Evolutionary conservation across 2,113 vertebrate genomes (phyloP), one percentile per base, ranked within the genome.

Genomic region (Prinia subflava): DNA sequence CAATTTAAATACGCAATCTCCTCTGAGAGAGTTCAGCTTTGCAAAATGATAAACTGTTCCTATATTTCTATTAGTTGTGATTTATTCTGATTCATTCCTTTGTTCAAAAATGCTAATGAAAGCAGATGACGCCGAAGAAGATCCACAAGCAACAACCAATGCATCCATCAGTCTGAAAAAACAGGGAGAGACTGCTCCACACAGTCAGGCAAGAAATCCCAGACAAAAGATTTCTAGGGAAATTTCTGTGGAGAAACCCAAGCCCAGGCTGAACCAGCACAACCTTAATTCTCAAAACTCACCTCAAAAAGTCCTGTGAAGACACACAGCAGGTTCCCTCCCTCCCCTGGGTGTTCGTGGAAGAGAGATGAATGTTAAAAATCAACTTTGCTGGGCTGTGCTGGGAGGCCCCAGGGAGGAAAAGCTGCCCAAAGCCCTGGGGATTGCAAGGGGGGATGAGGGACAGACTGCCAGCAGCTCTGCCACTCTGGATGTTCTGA

Each of bases 1-100:
- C 81, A 94, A 92, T 95, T 96, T 95, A 95, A 97, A 95, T 89
- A 94, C 6, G 65, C 95, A 96, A 96, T 95, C 95, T 95, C 94
- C 81, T 95, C 60, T 84, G 93, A 95, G 92, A 91, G 80, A 91
- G 69, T 76, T 92, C 65, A 69, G 92, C 73, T 95, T 87, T 92
- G 70, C 89, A 95, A 94, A 97, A 92, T 75, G 64, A 94, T 95
- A 68, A 94, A 94, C 89, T 97, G 83, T 84, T 92, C 83, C 94
- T 95, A 87, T 95, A 97, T 95, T 94, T 87, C 91, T 95, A 95
- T 92, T 95, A 95, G 87, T 79, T 84, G 74, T 91, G 89, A 95
- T 96, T 95, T 95, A 96, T 95, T 89, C 95, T 85, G 89, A 97
- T 95, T 95, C 87, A 82, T 73, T 94, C 74, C 52, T 95, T 96